Percentiles rank a stretch among this genome's conserved stretches.
phyloP scores from a whole-genome alignment of 2,113 vertebrate species.

The Lophochroa leadbeateri region DNA sequence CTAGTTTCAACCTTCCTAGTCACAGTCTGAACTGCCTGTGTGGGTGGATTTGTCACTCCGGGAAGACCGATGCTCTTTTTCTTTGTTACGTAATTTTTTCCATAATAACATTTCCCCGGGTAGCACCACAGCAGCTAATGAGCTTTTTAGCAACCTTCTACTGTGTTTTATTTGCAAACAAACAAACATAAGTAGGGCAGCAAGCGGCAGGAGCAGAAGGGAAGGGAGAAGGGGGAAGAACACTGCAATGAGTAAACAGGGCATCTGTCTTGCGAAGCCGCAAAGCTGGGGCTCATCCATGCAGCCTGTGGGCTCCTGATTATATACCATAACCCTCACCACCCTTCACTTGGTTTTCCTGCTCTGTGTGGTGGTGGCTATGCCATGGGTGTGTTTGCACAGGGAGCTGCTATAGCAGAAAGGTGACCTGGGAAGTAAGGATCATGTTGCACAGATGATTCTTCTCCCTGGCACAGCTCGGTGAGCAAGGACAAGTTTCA shows the following conservation, averaged over 20 bases:
- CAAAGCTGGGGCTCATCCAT: rapidly evolving
- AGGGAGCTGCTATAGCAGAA: rapidly evolving
- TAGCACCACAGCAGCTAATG: background rate
- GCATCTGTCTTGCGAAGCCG: rapidly evolving
- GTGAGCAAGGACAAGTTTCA: background rate
- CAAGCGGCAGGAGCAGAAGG: background rate
- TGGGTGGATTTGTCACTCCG: background rate
- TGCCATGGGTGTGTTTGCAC: background rate
- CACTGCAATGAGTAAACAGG: background rate
- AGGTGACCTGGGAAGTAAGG: background rate
- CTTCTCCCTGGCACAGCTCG: rapidly evolving
- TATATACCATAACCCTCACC: background rate
- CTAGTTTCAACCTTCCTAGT: background rate
- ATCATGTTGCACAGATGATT: background rate
- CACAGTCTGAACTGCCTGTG: background rate
- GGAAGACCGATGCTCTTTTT: background rate
- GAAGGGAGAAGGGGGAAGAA: background rate
- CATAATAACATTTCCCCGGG: rapidly evolving
- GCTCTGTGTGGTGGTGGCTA: background rate
- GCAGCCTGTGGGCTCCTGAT: background rate
- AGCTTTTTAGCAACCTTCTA: background rate
- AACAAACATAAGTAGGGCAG: background rate
- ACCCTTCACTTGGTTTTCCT: background rate
- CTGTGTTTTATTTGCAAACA: background rate
- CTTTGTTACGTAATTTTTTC: background rate